Percentiles rank a stretch among this genome's conserved stretches.
These are phyloP conservation scores for Priocnemis perturbator DNA, from an alignment of 2,888 invertebrate species.

Conservation along the genomic window DNA sequence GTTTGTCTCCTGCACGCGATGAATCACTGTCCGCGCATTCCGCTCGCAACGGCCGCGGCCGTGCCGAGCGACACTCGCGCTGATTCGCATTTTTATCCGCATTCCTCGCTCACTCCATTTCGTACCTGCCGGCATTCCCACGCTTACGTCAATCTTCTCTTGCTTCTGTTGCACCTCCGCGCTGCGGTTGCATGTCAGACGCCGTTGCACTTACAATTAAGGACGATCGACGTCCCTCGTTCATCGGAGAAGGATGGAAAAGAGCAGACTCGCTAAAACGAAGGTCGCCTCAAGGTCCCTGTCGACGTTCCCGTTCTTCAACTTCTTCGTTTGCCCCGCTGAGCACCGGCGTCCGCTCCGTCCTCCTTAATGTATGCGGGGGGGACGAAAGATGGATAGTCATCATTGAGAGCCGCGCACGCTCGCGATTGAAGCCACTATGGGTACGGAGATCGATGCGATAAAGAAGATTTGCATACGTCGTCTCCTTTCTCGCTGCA, in stretches of 20 bases:
- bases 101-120: slow-evolving; percentile 11
- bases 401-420: no score
- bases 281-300: slow-evolving; percentile 5
- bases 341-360: no score
- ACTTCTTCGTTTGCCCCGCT: no score
- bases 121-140: slow-evolving; percentile 37
- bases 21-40: slow-evolving; percentile 39
- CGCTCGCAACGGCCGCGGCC: slow-evolving; percentile 9
- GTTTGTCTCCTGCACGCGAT: slow-evolving; percentile 17
- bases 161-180: background rate
- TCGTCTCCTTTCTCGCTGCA: no score
- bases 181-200: slow-evolving; percentile 25
- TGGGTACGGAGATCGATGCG: no score
- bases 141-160: slow-evolving; percentile 19
- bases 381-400: no score
- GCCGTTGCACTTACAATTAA: slow-evolving; percentile 42
- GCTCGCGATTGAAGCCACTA: no score
- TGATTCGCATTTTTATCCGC: slow-evolving; percentile 28
- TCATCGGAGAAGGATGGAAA: no score
- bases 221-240: slow-evolving; percentile 16
- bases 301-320: no score
- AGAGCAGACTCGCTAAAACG: slow-evolving; percentile 29
- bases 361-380: no score
- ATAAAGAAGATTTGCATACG: no score
- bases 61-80: slow-evolving; percentile 11